Evolutionary conservation across 2,113 vertebrate species (phyloP), one percentile per base, ranked within the genome.

Genomic region (Microtus oregoni): DNA sequence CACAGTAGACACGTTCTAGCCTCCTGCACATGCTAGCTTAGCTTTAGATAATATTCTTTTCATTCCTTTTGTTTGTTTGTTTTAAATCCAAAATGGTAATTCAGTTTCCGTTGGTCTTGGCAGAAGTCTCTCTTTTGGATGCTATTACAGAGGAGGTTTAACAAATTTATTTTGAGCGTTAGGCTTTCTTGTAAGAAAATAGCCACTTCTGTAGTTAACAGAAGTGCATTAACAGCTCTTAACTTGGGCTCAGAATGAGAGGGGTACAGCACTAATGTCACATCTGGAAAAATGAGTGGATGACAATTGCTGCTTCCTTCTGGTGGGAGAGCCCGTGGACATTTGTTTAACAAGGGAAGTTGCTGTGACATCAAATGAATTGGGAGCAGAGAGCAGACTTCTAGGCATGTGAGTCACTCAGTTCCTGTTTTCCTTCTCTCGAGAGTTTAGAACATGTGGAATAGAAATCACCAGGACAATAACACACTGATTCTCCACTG

Each of bases 391-490:
- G 4, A 35, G 52, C 44, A 70, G 55, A 86, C 73, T 82, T 94
- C 50, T 68, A 94, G 67, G 90, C 79, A 81, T 32, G 2, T 47
- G 85, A 85, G 67, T 94, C 88, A 96, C 20, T 11, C 0, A 24
- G n/a, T 73, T 90, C 72, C 67, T 88, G 44, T 68, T 75, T 94
- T 73, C 52, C 7, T 26, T 77, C 24, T 67, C 70, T 68, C 15
- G 81, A 44, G 65, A 92, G 17, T 35, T 94, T 72, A 58, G 41
- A 86, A 30, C 86, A 76, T 52, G 22, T 67, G 41, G 75, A 85
- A 82, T 38, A 89, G 41, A 94, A 91, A 96, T 93, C 41, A 89
- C 92, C 44, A 86, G 50, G 72, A 92, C 70, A 82, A 87, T 83
- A 83, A 68, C 76, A 83, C 38, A 85, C 6, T 26, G 32, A 76